phyloP scores from a whole-genome alignment of 2,113 vertebrate species.

The Oncorhynchus masou region DNA sequence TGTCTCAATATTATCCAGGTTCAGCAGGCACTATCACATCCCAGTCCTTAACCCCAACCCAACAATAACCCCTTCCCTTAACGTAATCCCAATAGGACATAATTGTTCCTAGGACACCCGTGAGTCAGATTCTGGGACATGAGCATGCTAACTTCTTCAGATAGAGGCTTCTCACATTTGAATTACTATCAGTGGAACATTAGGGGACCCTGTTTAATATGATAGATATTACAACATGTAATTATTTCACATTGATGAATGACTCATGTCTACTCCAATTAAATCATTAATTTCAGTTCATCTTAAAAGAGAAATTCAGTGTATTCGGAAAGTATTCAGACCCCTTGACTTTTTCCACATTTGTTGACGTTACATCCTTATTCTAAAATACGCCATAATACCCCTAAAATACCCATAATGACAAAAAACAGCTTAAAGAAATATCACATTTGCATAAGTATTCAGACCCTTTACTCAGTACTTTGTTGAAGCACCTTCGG shows the following conservation, averaged over 20 bases:
- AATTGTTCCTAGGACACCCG: not conserved
- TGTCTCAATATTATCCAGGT: not conserved
- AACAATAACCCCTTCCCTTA: too few relatives aligned
- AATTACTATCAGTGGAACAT: not conserved
- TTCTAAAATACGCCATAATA: too few relatives aligned
- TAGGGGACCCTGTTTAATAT: conserved; percentile 4
- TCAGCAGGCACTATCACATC: not conserved
- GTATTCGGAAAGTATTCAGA: too few relatives aligned
- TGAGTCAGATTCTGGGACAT: not conserved
- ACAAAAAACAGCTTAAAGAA: too few relatives aligned
- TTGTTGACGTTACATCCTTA: too few relatives aligned
- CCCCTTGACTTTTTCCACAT: too few relatives aligned
- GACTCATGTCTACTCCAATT: not conserved
- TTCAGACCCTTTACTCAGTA: too few relatives aligned
- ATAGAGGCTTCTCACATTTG: not conserved
- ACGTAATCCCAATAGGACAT: too few relatives aligned
- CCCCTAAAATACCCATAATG: too few relatives aligned
- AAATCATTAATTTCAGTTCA: not conserved
- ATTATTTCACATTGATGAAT: conserved; percentile 10
- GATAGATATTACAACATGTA: conserved; percentile 30
- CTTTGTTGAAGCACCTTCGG: too few relatives aligned
- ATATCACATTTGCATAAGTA: too few relatives aligned
- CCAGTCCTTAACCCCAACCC: not conserved
- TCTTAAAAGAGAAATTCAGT: not conserved
- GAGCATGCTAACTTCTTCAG: not conserved